phyloP scores from a whole-genome alignment of 2,113 vertebrate genomes.

The Lontra canadensis region DNA sequence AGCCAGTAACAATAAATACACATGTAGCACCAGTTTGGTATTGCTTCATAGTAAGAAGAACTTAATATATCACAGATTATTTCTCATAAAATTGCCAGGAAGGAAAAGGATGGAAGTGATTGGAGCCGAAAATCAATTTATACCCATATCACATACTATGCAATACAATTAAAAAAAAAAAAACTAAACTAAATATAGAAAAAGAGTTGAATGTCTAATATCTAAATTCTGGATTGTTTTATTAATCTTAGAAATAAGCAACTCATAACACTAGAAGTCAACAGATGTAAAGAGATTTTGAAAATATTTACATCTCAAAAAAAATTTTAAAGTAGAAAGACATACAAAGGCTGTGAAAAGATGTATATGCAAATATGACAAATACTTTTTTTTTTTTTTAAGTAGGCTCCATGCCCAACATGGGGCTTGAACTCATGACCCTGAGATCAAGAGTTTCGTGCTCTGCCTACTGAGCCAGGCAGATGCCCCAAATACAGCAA shows the following conservation, averaged over 20 bases:
- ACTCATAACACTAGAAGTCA: neutral
- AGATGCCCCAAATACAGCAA: neutral
- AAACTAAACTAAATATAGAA: neutral
- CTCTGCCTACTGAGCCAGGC: neutral
- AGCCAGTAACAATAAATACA: neutral
- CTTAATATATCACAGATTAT: neutral
- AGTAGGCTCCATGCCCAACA: neutral
- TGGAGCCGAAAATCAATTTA: neutral
- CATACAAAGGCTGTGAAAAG: neutral
- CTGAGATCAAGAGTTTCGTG: neutral
- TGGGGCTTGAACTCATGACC: neutral
- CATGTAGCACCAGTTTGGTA: neutral
- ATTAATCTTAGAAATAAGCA: neutral
- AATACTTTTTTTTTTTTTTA: neutral
- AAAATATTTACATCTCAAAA: neutral
- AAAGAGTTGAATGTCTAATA: slow-evolving; percentile 12
- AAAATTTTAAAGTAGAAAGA: neutral
- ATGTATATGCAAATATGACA: neutral
- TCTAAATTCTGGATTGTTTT: neutral
- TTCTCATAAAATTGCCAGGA: neutral
- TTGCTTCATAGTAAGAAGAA: neutral
- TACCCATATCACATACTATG: neutral
- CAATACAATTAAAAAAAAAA: neutral
- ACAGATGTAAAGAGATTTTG: neutral
- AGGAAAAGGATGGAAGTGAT: neutral